Conservation (phyloP, 2,888 invertebrate species). For the Balanococcus diminutus region DNA sequence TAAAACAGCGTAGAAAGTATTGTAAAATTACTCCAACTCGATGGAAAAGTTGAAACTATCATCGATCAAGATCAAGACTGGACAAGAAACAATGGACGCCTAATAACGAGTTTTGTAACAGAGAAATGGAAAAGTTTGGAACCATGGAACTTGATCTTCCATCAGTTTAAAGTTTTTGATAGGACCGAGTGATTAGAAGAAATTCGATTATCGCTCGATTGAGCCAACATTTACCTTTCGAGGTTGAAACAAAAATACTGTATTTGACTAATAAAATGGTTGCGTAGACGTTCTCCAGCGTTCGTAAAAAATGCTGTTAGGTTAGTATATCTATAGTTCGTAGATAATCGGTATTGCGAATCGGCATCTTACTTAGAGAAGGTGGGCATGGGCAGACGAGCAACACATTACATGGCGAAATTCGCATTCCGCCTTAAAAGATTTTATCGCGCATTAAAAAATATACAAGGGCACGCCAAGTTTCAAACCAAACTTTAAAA, state of each 20-base stretch:
- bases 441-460: slow-evolving; percentile 34
- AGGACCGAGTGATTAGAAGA: not conserved
- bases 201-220: not conserved
- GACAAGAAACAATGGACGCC: too few species aligned
- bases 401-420: not conserved
- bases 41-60: too few species aligned
- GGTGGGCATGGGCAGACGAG: not conserved
- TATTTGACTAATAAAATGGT: not conserved
- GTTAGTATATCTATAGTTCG: not conserved
- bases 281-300: not conserved
- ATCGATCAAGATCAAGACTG: too few species aligned
- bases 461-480: not conserved
- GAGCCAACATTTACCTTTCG: not conserved
- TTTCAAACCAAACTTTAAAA: slow-evolving; percentile 40
- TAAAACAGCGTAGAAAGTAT: too few species aligned
- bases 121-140: not conserved
- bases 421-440: slow-evolving; percentile 34
- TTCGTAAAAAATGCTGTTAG: not conserved
- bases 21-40: too few species aligned
- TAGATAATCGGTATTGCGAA: too few species aligned
- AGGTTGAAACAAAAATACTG: not conserved
- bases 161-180: not conserved
- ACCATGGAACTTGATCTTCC: not conserved
- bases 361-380: too few species aligned
- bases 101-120: too few species aligned